A percentile compares a stretch with the other conserved stretches of the same genome.
These are phyloP conservation scores for Shinisaurus crocodilurus DNA, from an alignment of 2,113 vertebrate species.

Conservation along the genomic window DNA sequence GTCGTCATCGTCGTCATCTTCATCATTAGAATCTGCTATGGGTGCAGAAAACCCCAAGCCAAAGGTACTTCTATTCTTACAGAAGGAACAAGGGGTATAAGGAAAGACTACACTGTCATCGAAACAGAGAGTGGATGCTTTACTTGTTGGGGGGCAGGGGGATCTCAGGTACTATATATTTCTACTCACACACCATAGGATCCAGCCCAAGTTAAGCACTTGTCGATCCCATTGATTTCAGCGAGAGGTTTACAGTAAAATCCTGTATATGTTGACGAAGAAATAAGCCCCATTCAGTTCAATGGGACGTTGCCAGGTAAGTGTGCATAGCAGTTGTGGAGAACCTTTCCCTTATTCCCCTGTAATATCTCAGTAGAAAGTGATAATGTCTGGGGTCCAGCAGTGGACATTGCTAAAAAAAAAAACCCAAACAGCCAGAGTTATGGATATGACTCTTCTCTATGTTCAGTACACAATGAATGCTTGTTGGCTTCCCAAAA, in stretches of 20 bases:
- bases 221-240: background rate
- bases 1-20: too few relatives aligned
- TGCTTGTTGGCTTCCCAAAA: too few relatives aligned
- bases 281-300: background rate
- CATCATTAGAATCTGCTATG: too few relatives aligned
- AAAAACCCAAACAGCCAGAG: too few relatives aligned
- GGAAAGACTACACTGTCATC: background rate
- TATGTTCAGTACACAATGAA: too few relatives aligned
- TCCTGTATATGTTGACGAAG: background rate
- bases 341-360: too few relatives aligned
- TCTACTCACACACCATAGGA: background rate
- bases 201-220: background rate
- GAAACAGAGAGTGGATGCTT: background rate
- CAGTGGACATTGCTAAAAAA: too few relatives aligned
- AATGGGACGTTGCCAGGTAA: background rate
- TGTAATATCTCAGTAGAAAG: too few relatives aligned
- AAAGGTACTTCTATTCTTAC: background rate
- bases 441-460: too few relatives aligned
- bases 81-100: background rate
- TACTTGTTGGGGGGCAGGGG: background rate
- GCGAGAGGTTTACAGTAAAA: background rate
- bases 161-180: background rate
- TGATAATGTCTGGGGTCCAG: too few relatives aligned
- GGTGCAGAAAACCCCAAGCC: background rate
- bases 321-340: too few relatives aligned